Base-by-base conservation (phyloP, 2,113 vertebrate genomes). In the Arothron firmamentum region DNA sequence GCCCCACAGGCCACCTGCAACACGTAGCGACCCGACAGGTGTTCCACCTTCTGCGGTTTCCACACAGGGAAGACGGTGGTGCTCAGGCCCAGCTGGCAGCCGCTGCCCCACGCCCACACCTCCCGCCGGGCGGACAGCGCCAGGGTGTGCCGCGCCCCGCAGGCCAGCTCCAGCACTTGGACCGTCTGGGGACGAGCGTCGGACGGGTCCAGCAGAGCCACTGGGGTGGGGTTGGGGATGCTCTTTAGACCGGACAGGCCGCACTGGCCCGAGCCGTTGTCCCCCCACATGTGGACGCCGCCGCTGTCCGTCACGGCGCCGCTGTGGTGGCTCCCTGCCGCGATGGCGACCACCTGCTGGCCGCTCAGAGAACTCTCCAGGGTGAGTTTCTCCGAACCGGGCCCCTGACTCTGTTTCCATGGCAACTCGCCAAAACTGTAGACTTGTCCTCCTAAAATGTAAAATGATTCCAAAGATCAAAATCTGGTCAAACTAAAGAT, bases 101-200 rank as follows among this genome's bases (percentile, higher is more conserved):
- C 95, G 0, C 92, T 94, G 50, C 97, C 97, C 97, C 97, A 99
- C 1, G 95, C 91, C 97, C 97, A 99, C 67, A 96, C 93, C 81
- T 99, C 96, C 28, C 91, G 88, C 84, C 88, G 92, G 15, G 86
- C 83, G 0, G 97, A 95, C 18, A 99, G 83, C 0, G 96, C 97
- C 83, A 99, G 82, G 0, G 94, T 96, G 79, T 98, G 96, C 13
- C 92, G 90, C 75, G 93, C 94, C 5, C 97, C 97, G 21, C 96
- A 99, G 0, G 94, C 92, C 80, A 99, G 82, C 79, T 98, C 95
- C 84, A 94, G 68, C 65, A 94, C 89, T 18, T 90, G 88, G 2
- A 94, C 91, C 0, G 88, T 84, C 56, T 92, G 70, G 3, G 87
- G 77, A 4, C 92, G 92, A 28, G 81, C 85, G 43, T 71, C 64